phyloP scores from a whole-genome alignment of 2,888 invertebrate genomes.

The Trachelus stipa region DNA sequence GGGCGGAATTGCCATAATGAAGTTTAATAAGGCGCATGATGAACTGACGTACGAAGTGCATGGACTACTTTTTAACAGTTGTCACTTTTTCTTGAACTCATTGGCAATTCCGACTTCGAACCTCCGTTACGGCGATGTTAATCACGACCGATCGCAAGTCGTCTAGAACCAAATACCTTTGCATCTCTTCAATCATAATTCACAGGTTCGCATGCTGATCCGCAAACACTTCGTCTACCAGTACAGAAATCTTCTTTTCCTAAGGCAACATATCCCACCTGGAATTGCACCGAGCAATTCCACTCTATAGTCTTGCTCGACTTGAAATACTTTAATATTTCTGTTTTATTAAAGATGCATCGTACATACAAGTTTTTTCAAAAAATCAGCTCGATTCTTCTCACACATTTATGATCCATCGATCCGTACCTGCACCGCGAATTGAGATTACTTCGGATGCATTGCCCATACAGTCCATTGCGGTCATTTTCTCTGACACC shows the following conservation, averaged over 20 bases:
- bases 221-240: not conserved
- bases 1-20: not conserved
- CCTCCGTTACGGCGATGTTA: slow-evolving; percentile 39
- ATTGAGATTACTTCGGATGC: not conserved
- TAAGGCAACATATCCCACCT: not conserved
- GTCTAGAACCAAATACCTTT: slow-evolving; percentile 32
- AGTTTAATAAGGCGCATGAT: not conserved
- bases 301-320: not conserved
- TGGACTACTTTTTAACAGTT: slow-evolving; percentile 47
- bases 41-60: slow-evolving; percentile 20
- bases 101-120: slow-evolving; percentile 24
- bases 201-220: not conserved
- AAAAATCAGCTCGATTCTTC: not conserved
- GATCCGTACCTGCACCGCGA: not conserved
- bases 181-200: slow-evolving; percentile 25
- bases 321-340: not conserved
- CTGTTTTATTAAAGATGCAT: not conserved
- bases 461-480: not conserved
- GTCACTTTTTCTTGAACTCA: slow-evolving; percentile 41
- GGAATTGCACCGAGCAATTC: not conserved
- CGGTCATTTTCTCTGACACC: not conserved
- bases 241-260: not conserved
- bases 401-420: not conserved
- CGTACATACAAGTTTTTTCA: not conserved
- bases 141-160: slow-evolving; percentile 18